These are phyloP conservation scores for Gari tellinella DNA, from an alignment of 2,888 invertebrate species.

Conservation along the genomic window DNA sequence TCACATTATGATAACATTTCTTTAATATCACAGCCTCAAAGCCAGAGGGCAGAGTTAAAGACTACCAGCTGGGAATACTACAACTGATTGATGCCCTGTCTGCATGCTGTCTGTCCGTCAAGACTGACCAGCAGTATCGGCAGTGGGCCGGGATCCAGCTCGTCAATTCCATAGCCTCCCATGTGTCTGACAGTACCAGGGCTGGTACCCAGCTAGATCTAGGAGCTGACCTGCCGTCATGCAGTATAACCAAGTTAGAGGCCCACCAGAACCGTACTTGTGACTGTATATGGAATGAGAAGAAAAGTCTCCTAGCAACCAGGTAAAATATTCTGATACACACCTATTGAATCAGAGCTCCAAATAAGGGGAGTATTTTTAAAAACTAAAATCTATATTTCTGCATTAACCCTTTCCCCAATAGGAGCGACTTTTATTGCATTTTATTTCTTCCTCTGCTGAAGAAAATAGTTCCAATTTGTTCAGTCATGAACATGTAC, in stretches of 20 bases:
- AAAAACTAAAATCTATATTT: too few relatives aligned
- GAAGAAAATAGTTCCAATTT: too few relatives aligned
- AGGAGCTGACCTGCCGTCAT: slow-evolving; percentile 84
- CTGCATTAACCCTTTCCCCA: too few relatives aligned
- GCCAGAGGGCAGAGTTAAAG: too few relatives aligned
- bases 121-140: slow-evolving; percentile 86
- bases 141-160: slow-evolving; percentile 88
- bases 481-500: too few relatives aligned
- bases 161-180: slow-evolving; percentile 79
- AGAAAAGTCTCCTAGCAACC: slow-evolving; percentile 86
- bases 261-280: slow-evolving; percentile 87
- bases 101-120: slow-evolving; percentile 87
- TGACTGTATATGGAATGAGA: slow-evolving; percentile 85
- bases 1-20: too few relatives aligned
- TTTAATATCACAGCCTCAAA: too few relatives aligned
- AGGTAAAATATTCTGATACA: too few relatives aligned
- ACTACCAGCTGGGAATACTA: slow-evolving; percentile 64
- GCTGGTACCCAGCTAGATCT: slow-evolving; percentile 85
- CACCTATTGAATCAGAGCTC: too few relatives aligned
- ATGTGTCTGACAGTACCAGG: slow-evolving; percentile 11
- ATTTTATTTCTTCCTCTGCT: too few relatives aligned
- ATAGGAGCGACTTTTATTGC: too few relatives aligned
- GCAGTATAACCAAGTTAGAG: slow-evolving; percentile 85
- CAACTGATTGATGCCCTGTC: slow-evolving; percentile 87
- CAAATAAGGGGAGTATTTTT: too few relatives aligned